Evolutionary conservation across 2,888 invertebrate species (phyloP), one percentile per base, ranked within the genome.

Genomic region (Eucera pruinosa): DNA sequence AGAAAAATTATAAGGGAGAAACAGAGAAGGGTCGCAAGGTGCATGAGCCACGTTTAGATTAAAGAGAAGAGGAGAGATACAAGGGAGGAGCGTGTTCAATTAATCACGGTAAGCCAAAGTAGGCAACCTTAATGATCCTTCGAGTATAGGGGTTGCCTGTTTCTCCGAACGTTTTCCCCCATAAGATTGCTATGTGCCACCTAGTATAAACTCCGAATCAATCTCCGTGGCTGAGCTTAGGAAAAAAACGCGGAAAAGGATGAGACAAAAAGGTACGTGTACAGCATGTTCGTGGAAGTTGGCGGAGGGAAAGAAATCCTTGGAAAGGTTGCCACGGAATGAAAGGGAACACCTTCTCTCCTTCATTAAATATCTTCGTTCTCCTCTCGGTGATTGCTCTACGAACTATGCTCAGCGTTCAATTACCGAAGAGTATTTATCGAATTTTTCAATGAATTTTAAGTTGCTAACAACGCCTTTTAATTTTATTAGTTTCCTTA

Each of bases 91-190:
- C 50, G 30, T n/a, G n/a, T 52, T 78, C 69, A 61, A 78, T 75
- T 70, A 78, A 74, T 75, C 65, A 69, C 39, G 48, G 48, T 57
- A 66, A 66, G 72, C 48, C 57, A 39, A 52, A 50, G 65, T 13
- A 43, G 65, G 52, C 65, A 66, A 47, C 27, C 45, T 64, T 73
- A 77, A 77, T 58, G 73, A 73, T 77, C 25, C 58, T 50, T 64
- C 67, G 41, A 61, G 47, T 25, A 41, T 47, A 30, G 18, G 54
- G 54, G 6, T 27, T 30, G 45, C 27, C 5, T 57, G 36, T 39
- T 25, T n/a, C 30, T 25, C 18, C 18, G n/a, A 25, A 45, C 7
- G 23, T 33, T 41, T n/a, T 5, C 54, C 64, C n/a, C 30, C 39
- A n/a, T 41, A 61, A 54, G 68, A 48, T 45, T 18, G 68, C 18